Base-by-base conservation (phyloP, 2,113 vertebrate genomes). In the Lota lota region DNA sequence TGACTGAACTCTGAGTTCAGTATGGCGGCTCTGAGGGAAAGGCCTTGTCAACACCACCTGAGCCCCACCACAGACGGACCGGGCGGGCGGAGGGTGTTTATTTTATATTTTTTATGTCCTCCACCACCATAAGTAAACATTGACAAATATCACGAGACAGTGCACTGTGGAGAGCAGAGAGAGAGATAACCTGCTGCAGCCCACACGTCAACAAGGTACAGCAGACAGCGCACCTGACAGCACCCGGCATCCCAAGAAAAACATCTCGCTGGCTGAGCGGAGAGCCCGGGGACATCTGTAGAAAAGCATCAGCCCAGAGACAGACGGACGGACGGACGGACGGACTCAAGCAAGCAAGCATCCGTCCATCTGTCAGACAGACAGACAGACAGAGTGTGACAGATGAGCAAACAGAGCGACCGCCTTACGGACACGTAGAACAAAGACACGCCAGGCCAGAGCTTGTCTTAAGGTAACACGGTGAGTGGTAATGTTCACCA, bases 111-210 rank as follows among this genome's bases (percentile, higher is more conserved):
- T 14, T 47, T 14, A 10, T 47, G 40, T 47, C 40, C 8, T 47
- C 83, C 79, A 80, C 68, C 75, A 70, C 21, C 56, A 58, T 75
- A 68, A 82, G 69, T 76, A 73, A 78, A 81, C 66, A 66, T 68
- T 79, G 83, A 86, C 78, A 85, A 86, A 85, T 79, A 67, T 82
- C 80, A 78, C 60, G 77, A 83, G 79, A 83, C 83, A 79, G 78
- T 76, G 67, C 24, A 15, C 66, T 72, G 80, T 80, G 40, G 40
- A 47, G 40, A 47, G 40, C 85, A 83, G 62, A 78, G 71, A 79
- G n/a, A 8, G 20, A 69, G 64, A 86, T 86, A 74, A 72, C 6
- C 40, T 14, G 40, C 81, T 2, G 14, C 80, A 74, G 67, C 72
- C 69, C 82, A 74, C 78, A 79, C 73, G 76, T 82, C 85, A 76